Evolutionary conservation across 2,888 invertebrate genomes (phyloP).

Genomic region (Spialia ferax): DNA sequence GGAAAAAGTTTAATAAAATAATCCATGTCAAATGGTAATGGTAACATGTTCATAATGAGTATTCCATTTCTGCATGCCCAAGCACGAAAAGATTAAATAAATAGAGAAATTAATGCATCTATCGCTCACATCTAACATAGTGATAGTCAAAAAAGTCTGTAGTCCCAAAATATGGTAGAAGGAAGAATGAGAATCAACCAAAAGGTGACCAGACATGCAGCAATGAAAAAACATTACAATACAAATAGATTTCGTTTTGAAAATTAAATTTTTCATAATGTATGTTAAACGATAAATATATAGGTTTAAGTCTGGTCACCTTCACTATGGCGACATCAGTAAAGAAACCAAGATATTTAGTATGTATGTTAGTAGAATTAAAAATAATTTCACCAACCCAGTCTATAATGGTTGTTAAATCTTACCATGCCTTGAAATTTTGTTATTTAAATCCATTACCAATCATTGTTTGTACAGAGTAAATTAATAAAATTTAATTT

Average conservation of each 20-base stretch:
- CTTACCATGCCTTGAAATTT: constrained; percentile 68
- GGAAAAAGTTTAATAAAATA: constrained; percentile 50
- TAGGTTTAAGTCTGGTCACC: constrained; percentile 78
- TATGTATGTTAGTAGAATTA: constrained; percentile 51
- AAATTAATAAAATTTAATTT: not conserved
- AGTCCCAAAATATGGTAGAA: constrained; percentile 67
- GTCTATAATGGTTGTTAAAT: constrained; percentile 76
- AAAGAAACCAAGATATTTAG: constrained; percentile 56
- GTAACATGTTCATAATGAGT: constrained; percentile 60
- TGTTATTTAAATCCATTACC: not conserved
- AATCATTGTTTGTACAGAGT: not conserved
- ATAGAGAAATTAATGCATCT: constrained; percentile 74
- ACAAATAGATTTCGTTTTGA: constrained; percentile 32
- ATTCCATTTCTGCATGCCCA: constrained; percentile 86
- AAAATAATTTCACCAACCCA: constrained; percentile 61
- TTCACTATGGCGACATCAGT: constrained; percentile 80
- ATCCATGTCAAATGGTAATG: constrained; percentile 61
- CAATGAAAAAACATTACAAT: constrained; percentile 64
- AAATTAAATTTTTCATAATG: not conserved
- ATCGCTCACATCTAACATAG: constrained; percentile 59
- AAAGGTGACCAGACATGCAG: constrained; percentile 86
- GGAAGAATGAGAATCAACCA: constrained; percentile 53
- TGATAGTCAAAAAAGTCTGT: constrained; percentile 62
- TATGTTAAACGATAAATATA: constrained; percentile 41
- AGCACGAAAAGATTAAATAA: constrained; percentile 75